Evolutionary conservation across 1,140 invertebrate genomes (phyloP).

Genomic region (Dufourea novaeangliae): DNA sequence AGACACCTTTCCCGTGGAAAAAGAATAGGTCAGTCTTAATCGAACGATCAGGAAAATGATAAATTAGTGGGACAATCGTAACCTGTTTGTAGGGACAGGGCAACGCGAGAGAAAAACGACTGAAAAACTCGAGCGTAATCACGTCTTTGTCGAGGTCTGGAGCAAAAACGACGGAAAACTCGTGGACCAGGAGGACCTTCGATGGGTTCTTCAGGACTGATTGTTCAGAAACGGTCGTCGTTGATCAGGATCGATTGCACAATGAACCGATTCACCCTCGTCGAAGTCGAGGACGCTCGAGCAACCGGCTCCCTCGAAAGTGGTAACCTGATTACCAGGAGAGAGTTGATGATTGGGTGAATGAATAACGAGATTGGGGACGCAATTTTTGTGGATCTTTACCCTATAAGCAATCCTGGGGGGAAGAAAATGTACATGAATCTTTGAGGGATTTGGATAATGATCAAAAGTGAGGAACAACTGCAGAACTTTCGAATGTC

Average conservation of each 20-base stretch:
- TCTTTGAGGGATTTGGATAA: not conserved
- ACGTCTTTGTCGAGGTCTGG: constrained; percentile 58
- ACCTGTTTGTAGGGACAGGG: not conserved
- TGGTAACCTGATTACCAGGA: constrained; percentile 28
- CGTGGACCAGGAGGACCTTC: constrained; percentile 51
- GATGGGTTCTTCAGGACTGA: constrained; percentile 42
- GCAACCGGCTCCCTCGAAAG: constrained; percentile 12
- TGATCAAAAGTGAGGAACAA: constrained; percentile 3
- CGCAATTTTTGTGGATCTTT: not conserved
- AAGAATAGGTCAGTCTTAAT: no score
- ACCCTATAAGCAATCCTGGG: no score
- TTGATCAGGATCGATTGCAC: constrained; percentile 42
- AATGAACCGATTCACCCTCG: constrained; percentile 34
- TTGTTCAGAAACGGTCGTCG: constrained; percentile 33
- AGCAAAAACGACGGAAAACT: constrained; percentile 56
- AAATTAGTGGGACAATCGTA: no score
- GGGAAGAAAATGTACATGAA: no score
- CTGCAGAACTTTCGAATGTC: not conserved
- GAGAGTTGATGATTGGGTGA: not conserved
- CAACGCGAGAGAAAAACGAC: constrained; percentile 2
- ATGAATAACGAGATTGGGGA: not conserved
- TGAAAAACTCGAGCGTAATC: constrained; percentile 67
- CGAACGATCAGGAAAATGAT: not conserved
- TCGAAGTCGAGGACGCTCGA: constrained; percentile 7
- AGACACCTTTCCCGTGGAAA: no score